Evolutionary conservation across 2,797 vertebrate genomes (phyloP).

Genomic region (Dromococcyx pavoninus): DNA sequence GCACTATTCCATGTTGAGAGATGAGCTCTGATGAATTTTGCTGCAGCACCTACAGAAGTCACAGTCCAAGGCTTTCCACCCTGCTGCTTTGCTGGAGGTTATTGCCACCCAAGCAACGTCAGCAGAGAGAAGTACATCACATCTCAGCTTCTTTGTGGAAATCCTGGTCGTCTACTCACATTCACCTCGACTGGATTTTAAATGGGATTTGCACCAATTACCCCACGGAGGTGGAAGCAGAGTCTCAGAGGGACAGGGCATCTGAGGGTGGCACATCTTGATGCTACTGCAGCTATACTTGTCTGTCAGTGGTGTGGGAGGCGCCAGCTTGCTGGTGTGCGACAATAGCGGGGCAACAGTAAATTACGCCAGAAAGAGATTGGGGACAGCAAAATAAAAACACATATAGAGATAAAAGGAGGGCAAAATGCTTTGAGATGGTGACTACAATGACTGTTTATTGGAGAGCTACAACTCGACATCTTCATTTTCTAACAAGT

Average conservation of each 20-base stretch:
- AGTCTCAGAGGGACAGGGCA: not conserved
- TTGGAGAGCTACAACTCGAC: not conserved
- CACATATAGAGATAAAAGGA: not conserved
- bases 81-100: not conserved
- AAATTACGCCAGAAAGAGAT: not conserved
- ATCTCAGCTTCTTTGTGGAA: not conserved
- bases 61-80: not conserved
- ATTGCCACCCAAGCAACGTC: rapidly evolving
- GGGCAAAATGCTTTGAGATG: not conserved
- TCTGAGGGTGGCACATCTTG: not conserved
- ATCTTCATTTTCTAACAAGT: not conserved
- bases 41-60: not conserved
- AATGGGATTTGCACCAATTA: not conserved
- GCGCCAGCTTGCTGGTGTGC: rapidly evolving
- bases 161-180: not conserved
- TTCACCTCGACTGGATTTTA: not conserved
- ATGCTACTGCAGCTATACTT: not conserved
- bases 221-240: not conserved
- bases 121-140: not conserved
- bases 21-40: not conserved
- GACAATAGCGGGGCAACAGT: not conserved
- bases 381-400: not conserved
- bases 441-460: not conserved
- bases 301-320: not conserved
- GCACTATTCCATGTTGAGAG: not conserved